Percentiles rank a stretch among this genome's conserved stretches.
Evolutionary conservation across 2,888 invertebrate genomes (phyloP).

Genomic region (Sinopyrophorus schimmeli): DNA sequence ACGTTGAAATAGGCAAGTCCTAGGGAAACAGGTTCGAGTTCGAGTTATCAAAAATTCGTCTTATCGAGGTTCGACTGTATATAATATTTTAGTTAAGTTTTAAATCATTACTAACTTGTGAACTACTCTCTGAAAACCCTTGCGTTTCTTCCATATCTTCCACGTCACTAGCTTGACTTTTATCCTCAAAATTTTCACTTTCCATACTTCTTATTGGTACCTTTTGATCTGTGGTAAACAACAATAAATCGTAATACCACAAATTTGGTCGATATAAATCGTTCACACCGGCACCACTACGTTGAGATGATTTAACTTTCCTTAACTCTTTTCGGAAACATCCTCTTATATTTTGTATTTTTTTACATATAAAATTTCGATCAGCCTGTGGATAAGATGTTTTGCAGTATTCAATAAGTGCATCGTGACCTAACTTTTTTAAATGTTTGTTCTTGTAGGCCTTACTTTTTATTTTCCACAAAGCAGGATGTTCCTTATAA

Average conservation of each 20-base stretch:
- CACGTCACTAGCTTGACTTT: too few relatives aligned
- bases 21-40: too few relatives aligned
- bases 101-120: too few relatives aligned
- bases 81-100: too few relatives aligned
- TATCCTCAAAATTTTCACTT: slow-evolving; percentile 8
- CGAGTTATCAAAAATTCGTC: too few relatives aligned
- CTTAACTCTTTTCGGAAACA: slow-evolving; percentile 31
- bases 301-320: slow-evolving; percentile 25
- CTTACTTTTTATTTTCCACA: slow-evolving; percentile 27
- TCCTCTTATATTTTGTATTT: slow-evolving; percentile 26
- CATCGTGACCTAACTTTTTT: slow-evolving; percentile 17
- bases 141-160: too few relatives aligned
- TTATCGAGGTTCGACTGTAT: too few relatives aligned
- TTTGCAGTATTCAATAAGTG: slow-evolving; percentile 14
- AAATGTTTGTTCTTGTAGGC: slow-evolving; percentile 24
- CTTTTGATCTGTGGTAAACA: slow-evolving; percentile 34
- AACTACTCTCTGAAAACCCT: too few relatives aligned
- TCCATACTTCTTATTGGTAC: slow-evolving; percentile 18
- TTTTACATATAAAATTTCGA: slow-evolving; percentile 10
- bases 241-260: slow-evolving; percentile 32
- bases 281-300: slow-evolving; percentile 22
- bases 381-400: slow-evolving; percentile 4
- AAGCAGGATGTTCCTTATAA: slow-evolving; percentile 17
- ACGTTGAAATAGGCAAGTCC: too few relatives aligned
- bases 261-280: slow-evolving; percentile 24